Base-by-base conservation (phyloP, 2,797 vertebrate genomes). In the Poeciliopsis presidionis region DNA sequence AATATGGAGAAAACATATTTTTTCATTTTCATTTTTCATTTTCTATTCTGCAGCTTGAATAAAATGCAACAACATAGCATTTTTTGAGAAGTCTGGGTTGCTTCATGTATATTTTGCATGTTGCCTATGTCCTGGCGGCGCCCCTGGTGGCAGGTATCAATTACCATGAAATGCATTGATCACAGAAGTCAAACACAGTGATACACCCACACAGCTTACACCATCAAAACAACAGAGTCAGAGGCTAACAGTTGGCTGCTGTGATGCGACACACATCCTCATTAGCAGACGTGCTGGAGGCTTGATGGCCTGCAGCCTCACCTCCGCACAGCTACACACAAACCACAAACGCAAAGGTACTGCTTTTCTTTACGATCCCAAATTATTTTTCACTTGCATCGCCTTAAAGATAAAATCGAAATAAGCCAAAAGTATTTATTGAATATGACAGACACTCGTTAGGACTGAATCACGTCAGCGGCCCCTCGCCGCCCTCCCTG, bases 241-340 rank as follows among this genome's bases (percentile, higher is more conserved):
- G 39, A 77, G 75, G 73, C 49, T 71, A 86, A 77, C 36, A 71
- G 63, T 41, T 75, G 72, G 46, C 55, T 77, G 57, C 77, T 84
- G 65, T 87, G 80, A 87, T 79, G 86, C 75, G 77, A 84, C 80
- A 78, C 72, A 47, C 76, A 81, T 74, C 70, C 84, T 91, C 83
- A 85, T 90, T 89, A 89, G 22, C 49, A 74, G 82, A 74, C 13
- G 1, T 28, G 65, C 69, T 78, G 81, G 81, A 12, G 74, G 80
- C 61, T 78, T 81, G 84, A 89, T 83, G 77, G 75, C 13, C 77
- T 16, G 7, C 53, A 59, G 76, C n/a, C 73, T 81, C 63, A 57
- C 71, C 72, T 61, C 75, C 77, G 80, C 41, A 51, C 74, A 75
- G 36, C 59, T 69, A 78, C 51, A 16, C 59, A 63, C 25, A 9